Evolutionary conservation across 2,888 invertebrate species (phyloP), one percentile per base, ranked within the genome.

Genomic region (Agrilus mali): DNA sequence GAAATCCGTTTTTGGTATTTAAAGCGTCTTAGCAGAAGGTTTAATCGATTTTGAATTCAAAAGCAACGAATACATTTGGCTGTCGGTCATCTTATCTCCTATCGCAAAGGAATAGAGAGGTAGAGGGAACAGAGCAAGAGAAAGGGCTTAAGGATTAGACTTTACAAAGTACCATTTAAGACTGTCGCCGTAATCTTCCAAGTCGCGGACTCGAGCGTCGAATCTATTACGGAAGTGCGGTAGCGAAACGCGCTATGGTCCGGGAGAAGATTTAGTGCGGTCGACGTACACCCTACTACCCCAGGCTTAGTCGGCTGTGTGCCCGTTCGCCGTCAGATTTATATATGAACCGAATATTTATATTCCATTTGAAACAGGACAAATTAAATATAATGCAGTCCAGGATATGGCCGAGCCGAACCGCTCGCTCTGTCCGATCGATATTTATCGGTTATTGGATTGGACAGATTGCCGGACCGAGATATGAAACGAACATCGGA

Each of bases 261-360:
- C 27, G 10, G 27, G 27, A 27, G 36, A 45, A 47, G 47, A 47
- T 47, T 47, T 47, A 47, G 40, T 38, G 37, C 39, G 39, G 36
- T 38, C 33, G 36, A 40, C 5, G 5, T 20, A 20, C 20, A 43
- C 35, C 42, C 41, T 33, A 47, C 41, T 33, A 47, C 48, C 46
- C 45, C 38, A 43, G 44, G 42, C 45, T 45, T 48, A 44, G 20
- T 20, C 20, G 20, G 6, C 6, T 20, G 20, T 20, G 20, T 47
- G 49, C 48, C 54, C 53, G 50, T 50, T 49, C 52, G 60, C 53
- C 53, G 50, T 50, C 49, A 52, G 60, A 61, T 61, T 27, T 27
- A 27, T 60, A 60, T 61, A 59, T 60, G 56, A 59, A 59, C 58
- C 55, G 60, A 60, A 61, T 61, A 61, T 61, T 60, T 61, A 60